These are phyloP conservation scores for Ochropacha duplaris DNA, from an alignment of 2,888 invertebrate species.

Conservation along the genomic window DNA sequence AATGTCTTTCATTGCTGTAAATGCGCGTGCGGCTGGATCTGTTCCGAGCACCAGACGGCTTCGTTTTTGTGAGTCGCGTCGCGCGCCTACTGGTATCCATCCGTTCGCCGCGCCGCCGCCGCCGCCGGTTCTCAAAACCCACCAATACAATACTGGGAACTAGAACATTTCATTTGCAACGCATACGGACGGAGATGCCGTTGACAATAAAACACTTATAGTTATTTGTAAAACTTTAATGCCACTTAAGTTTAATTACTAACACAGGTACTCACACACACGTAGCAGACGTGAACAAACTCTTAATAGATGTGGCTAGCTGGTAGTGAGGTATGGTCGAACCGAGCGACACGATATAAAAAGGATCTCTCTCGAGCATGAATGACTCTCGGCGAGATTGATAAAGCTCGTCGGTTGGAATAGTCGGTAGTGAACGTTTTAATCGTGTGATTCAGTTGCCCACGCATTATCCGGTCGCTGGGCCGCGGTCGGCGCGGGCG, in stretches of 20 bases:
- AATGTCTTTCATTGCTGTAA: constrained; percentile 35
- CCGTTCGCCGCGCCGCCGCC: constrained; percentile 35
- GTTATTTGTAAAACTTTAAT: background rate
- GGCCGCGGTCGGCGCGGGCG: constrained; percentile 15
- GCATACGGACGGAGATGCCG: constrained; percentile 28
- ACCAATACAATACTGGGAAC: constrained; percentile 70
- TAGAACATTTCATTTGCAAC: constrained; percentile 59
- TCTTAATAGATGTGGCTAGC: constrained; percentile 14
- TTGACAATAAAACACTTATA: constrained; percentile 17
- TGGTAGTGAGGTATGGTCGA: constrained; percentile 15
- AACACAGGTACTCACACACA: background rate
- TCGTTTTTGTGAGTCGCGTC: constrained; percentile 75
- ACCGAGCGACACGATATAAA: constrained; percentile 17
- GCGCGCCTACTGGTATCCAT: constrained; percentile 55
- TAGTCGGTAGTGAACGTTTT: constrained; percentile 48
- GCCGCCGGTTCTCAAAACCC: constrained; percentile 60
- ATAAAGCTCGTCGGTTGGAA: constrained; percentile 38
- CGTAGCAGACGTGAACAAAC: constrained; percentile 12
- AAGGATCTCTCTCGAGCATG: constrained; percentile 36
- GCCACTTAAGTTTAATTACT: background rate
- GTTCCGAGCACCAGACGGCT: constrained; percentile 55
- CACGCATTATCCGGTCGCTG: constrained; percentile 29
- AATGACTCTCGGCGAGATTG: constrained; percentile 48
- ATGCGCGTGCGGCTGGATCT: constrained; percentile 49
- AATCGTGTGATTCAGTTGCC: constrained; percentile 58